These are phyloP conservation scores for Drosophila meridiana DNA, from an alignment of 2,888 invertebrate genomes.

Conservation along the genomic window DNA sequence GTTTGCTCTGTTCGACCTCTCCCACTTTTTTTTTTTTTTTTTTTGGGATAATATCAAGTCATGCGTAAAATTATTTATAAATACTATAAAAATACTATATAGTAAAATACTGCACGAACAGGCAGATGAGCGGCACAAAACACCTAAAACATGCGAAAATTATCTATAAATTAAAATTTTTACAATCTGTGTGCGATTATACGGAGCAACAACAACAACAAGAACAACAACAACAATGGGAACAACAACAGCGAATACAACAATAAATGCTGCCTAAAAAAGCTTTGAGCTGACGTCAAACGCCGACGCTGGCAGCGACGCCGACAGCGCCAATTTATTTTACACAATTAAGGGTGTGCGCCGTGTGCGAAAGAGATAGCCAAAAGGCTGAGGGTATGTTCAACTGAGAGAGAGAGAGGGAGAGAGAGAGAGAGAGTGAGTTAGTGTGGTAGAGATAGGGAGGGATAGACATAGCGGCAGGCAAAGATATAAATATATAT, in stretches of 20 bases:
- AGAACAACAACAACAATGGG: slow-evolving; percentile 14
- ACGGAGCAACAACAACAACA: slow-evolving; percentile 36
- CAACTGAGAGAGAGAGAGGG: not conserved
- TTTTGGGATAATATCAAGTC: slow-evolving; percentile 67
- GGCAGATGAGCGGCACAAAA: slow-evolving; percentile 23
- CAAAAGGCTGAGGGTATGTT: slow-evolving; percentile 16
- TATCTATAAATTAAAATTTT: slow-evolving; percentile 82
- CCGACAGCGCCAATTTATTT: slow-evolving; percentile 77
- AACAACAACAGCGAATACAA: slow-evolving; percentile 30
- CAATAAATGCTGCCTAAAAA: slow-evolving; percentile 73
- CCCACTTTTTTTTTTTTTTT: not conserved
- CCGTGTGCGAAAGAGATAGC: slow-evolving; percentile 32
- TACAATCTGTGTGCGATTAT: slow-evolving; percentile 81
- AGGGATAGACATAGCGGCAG: slow-evolving; percentile 19
- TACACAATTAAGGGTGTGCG: slow-evolving; percentile 82
- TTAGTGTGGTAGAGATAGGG: not conserved
- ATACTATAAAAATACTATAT: slow-evolving; percentile 20
- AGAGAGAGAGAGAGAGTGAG: not conserved
- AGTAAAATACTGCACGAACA: not conserved
- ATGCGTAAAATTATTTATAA: slow-evolving; percentile 66
- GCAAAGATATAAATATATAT: slow-evolving; percentile 22
- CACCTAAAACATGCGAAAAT: slow-evolving; percentile 78
- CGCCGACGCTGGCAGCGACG: slow-evolving; percentile 57
- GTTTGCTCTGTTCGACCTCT: slow-evolving; percentile 7
- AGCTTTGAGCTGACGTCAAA: slow-evolving; percentile 80